Conservation (phyloP, 1,140 invertebrate genomes). For the Thaumatotibia leucotreta region DNA sequence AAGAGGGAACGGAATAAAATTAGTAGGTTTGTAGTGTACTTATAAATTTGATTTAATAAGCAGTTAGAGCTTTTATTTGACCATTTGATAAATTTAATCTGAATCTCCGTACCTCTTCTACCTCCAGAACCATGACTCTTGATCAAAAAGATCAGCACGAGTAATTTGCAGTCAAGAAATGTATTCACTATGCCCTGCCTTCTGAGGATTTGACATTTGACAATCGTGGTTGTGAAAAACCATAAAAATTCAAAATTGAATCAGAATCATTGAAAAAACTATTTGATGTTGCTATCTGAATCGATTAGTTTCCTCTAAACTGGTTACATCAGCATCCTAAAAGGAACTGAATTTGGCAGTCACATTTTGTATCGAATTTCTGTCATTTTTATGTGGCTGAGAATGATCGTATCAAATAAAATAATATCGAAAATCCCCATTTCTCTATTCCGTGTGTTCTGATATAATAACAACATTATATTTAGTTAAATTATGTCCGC, state of each 20-base stretch:
- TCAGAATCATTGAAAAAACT: conserved; percentile 21
- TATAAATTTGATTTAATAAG: background rate
- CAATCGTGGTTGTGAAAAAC: conserved; percentile 17
- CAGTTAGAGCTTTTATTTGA: too few species aligned
- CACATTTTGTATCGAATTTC: too few species aligned
- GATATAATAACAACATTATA: too few species aligned
- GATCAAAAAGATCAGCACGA: background rate
- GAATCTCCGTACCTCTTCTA: background rate
- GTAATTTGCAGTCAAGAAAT: background rate
- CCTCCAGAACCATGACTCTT: conserved; percentile 6
- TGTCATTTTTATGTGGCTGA: too few species aligned
- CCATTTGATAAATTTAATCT: too few species aligned
- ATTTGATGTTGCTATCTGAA: conserved; percentile 27
- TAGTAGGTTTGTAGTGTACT: too few species aligned
- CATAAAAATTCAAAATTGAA: conserved; percentile 25
- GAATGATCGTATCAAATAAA: too few species aligned
- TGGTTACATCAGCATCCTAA: background rate
- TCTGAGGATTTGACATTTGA: conserved; percentile 58
- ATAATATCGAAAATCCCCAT: too few species aligned
- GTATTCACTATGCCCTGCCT: conserved; percentile 59
- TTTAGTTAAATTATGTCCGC: too few species aligned
- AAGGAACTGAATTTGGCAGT: too few species aligned
- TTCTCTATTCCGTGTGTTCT: too few species aligned
- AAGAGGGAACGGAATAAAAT: background rate
- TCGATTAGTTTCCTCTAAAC: conserved; percentile 8